Evolutionary conservation across 1,140 invertebrate species (phyloP), one percentile per base, ranked within the genome.

Genomic region (Meteorus sp.): DNA sequence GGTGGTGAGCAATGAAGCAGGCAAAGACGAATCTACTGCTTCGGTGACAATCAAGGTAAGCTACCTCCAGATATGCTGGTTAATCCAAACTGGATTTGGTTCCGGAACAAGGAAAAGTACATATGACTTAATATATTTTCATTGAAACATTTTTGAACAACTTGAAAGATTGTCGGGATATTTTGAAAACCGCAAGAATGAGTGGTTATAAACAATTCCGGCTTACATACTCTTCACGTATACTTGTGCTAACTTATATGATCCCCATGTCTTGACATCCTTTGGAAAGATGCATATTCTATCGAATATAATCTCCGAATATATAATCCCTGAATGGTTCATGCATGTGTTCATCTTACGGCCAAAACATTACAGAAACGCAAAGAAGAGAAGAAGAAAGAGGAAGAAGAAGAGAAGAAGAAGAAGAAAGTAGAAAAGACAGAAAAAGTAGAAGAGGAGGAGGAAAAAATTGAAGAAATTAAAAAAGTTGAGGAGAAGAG

Each of bases 1-100:
- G 17, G 83, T 92, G 20, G 87, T 93, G 23, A 87, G 84, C 48
- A 94, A 94, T 70, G 90, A 94, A 74, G 87, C 85, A 63, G 93
- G 93, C 47, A 87, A 89, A 72, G 90, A 89, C 67, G 92, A 94
- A 76, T 89, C 89, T 1, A 85, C 85, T 11, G 91, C 90, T 23
- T 84, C 87, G 69, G 77, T 95, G 19, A 88, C 85, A 27, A 84
- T 95, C 20, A 84, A 86, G 71, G 77, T 78, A 74, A 66, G 48
- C 41, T 60, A 15, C 44, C 23, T 11, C 27, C 13, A n/a, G n/a
- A n/a, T n/a, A n/a, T n/a, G n/a, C n/a, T n/a, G n/a, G n/a, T n/a
- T n/a, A n/a, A n/a, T n/a, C n/a, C n/a, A n/a, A n/a, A n/a, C n/a
- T n/a, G n/a, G n/a, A n/a, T n/a, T n/a, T n/a, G n/a, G n/a, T n/a